phyloP scores from a whole-genome alignment of 2,888 invertebrate species.

The Tetragonisca angustula region DNA sequence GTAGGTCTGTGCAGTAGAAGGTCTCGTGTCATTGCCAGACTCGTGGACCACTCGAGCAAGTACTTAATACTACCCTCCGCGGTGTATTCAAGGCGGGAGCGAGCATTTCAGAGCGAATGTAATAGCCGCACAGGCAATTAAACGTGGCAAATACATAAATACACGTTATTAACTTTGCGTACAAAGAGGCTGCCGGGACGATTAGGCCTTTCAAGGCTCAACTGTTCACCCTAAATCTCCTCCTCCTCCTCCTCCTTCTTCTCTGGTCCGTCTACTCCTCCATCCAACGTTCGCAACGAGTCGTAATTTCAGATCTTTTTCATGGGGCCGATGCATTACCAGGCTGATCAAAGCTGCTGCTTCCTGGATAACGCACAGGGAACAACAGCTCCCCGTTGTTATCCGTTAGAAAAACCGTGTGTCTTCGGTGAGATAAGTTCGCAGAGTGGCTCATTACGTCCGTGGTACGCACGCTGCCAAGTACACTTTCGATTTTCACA shows the following conservation, averaged over 20 bases:
- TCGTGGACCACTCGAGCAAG: conserved; percentile 57
- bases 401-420: conserved; percentile 49
- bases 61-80: conserved; percentile 67
- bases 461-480: neutral
- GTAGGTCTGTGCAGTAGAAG: conserved; percentile 18
- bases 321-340: conserved; percentile 62
- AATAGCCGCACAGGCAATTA: conserved; percentile 76
- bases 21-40: conserved; percentile 60
- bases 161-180: conserved; percentile 80
- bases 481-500: conserved; percentile 34
- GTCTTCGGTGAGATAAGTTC: conserved; percentile 39
- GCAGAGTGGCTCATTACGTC: conserved; percentile 45
- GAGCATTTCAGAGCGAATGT: conserved; percentile 66
- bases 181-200: conserved; percentile 76
- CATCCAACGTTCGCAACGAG: conserved; percentile 48
- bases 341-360: conserved; percentile 64
- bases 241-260: conserved; percentile 44
- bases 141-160: conserved; percentile 80
- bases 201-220: conserved; percentile 77
- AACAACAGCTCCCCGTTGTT: conserved; percentile 43
- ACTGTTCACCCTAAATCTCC: conserved; percentile 67
- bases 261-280: neutral
- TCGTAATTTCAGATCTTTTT: conserved; percentile 74
- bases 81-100: conserved; percentile 63
- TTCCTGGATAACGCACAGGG: conserved; percentile 39